These are phyloP conservation scores for Parotia lawesii DNA, from an alignment of 2,113 vertebrate genomes.

Conservation along the genomic window DNA sequence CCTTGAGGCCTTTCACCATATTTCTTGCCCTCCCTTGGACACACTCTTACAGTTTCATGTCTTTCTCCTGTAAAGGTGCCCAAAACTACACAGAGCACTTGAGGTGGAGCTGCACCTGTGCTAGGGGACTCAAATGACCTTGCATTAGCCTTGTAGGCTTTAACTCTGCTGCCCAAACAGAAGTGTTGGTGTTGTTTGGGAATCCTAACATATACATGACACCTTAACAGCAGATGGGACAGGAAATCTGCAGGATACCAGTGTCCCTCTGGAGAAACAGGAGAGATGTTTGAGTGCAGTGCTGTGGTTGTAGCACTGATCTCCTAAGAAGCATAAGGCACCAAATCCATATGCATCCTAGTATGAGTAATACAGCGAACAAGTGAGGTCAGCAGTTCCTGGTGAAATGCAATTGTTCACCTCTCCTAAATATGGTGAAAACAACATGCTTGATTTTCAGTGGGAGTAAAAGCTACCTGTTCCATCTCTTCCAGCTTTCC, in stretches of 20 bases:
- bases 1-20: background rate
- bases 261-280: background rate
- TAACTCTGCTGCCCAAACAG: background rate
- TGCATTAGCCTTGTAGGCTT: background rate
- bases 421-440: background rate
- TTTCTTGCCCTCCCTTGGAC: background rate
- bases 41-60: background rate
- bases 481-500: background rate
- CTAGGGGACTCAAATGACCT: background rate
- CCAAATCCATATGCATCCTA: too few relatives aligned
- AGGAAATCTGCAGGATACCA: background rate
- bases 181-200: background rate
- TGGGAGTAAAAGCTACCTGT: background rate
- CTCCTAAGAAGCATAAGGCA: background rate
- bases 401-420: background rate
- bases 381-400: background rate
- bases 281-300: background rate
- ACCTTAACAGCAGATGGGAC: background rate
- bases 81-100: background rate
- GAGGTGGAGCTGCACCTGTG: background rate
- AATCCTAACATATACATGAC: accelerated
- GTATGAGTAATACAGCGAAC: background rate
- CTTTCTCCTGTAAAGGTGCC: accelerated
- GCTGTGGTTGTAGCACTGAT: background rate
- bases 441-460: background rate